phyloP scores from a whole-genome alignment of 2,888 invertebrate species.

The Scaptomyza caliginosa region DNA sequence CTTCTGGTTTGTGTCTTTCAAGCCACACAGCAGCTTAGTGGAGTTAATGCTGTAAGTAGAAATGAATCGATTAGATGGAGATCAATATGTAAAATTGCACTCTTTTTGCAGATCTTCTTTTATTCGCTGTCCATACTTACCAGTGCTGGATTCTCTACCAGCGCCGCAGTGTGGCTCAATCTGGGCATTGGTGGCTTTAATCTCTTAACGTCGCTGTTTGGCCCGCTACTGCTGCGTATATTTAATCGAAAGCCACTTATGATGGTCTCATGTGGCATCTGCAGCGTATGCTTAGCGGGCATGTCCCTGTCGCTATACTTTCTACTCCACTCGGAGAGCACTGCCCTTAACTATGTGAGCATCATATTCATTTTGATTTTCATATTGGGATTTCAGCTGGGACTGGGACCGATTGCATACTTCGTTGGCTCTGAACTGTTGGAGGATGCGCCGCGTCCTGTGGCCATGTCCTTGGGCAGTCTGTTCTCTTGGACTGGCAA shows the following conservation, averaged over 20 bases:
- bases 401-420: constrained; percentile 94
- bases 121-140: constrained; percentile 91
- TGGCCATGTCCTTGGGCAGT: constrained; percentile 93
- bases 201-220: constrained; percentile 87
- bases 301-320: constrained; percentile 87
- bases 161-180: constrained; percentile 88
- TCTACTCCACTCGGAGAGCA: constrained; percentile 85
- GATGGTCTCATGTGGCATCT: constrained; percentile 86
- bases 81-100: constrained; percentile 82
- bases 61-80: not conserved
- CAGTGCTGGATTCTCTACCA: constrained; percentile 87
- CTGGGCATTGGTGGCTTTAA: constrained; percentile 90
- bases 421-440: constrained; percentile 94
- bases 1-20: constrained; percentile 89
- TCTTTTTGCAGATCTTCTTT: constrained; percentile 87
- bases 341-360: constrained; percentile 87
- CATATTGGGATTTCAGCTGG: constrained; percentile 91
- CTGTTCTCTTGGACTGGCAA: constrained; percentile 94
- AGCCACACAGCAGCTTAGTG: constrained; percentile 94
- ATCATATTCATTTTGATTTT: constrained; percentile 88
- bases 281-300: constrained; percentile 86
- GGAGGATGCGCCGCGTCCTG: constrained; percentile 91
- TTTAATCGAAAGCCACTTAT: constrained; percentile 88
- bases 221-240: constrained; percentile 87
- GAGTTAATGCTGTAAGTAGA: constrained; percentile 91